A percentile compares a stretch with the other conserved stretches of the same genome.
These are phyloP conservation scores for Brachirus orientalis DNA, from an alignment of 2,113 vertebrate species.

Conservation along the genomic window DNA sequence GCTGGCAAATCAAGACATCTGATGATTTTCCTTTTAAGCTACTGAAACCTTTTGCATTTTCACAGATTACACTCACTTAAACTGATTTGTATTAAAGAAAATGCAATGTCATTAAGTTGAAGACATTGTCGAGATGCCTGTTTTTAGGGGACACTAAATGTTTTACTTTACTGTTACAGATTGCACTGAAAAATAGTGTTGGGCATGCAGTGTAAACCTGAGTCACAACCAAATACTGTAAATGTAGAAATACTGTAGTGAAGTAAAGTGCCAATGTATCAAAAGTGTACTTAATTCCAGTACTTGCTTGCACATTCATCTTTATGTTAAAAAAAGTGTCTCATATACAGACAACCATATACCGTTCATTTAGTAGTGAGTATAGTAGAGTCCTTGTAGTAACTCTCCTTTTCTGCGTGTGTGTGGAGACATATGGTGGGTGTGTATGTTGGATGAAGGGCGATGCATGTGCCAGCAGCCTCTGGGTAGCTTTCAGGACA, in stretches of 20 bases:
- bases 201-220: too few species aligned
- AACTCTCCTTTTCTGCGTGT: not conserved
- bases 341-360: not conserved
- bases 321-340: not conserved
- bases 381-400: not conserved
- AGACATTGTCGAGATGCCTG: not conserved
- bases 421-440: constrained; percentile 69
- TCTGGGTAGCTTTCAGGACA: constrained; percentile 74
- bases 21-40: too few species aligned
- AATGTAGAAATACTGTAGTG: not conserved
- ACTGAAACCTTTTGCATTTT: too few species aligned
- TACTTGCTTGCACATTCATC: not conserved
- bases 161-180: too few species aligned
- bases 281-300: not conserved
- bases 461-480: constrained; percentile 68
- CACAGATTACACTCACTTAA: not conserved
- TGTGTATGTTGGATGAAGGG: constrained; percentile 62
- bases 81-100: not conserved
- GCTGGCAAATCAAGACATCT: too few species aligned
- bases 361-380: too few species aligned
- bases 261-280: not conserved
- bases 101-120: not conserved
- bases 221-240: not conserved
- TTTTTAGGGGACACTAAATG: not conserved
- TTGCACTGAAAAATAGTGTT: too few species aligned